Percentiles rank a stretch among this genome's conserved stretches.
Evolutionary conservation across 1,140 invertebrate species (phyloP).

Genomic region (Cydia fagiglandana): DNA sequence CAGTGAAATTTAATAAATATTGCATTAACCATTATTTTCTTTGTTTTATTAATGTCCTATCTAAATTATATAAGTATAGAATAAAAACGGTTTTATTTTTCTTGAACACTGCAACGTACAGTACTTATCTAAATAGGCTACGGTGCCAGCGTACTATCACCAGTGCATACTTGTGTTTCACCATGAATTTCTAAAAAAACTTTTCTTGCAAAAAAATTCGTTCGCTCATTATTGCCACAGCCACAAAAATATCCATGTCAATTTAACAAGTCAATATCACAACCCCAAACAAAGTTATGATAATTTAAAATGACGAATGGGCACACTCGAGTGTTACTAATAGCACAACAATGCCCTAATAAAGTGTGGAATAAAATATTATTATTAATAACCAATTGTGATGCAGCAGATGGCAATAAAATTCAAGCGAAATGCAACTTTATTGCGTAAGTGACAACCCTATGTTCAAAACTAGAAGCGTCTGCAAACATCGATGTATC

Average conservation of each 20-base stretch:
- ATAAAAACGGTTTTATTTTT: too few species aligned
- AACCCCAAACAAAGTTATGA: constrained; percentile 38
- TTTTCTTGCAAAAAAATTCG: too few species aligned
- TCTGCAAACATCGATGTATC: not conserved
- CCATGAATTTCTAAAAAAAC: too few species aligned
- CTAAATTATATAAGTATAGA: not conserved
- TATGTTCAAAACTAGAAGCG: not conserved
- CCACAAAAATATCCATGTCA: constrained; percentile 29
- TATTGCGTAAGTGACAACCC: constrained; percentile 40
- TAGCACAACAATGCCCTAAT: constrained; percentile 54
- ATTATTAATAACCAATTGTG: constrained; percentile 42
- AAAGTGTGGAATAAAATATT: constrained; percentile 53
- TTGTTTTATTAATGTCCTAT: constrained; percentile 44
- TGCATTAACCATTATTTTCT: constrained; percentile 66
- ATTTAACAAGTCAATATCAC: constrained; percentile 25
- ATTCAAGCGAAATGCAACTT: constrained; percentile 35
- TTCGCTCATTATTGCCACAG: not conserved
- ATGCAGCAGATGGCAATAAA: constrained; percentile 44
- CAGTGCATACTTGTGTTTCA: too few species aligned
- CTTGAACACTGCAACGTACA: not conserved
- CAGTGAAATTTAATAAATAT: constrained; percentile 79
- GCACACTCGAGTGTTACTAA: constrained; percentile 56
- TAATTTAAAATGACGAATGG: constrained; percentile 52
- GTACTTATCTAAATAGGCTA: too few species aligned
- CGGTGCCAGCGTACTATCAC: too few species aligned